Evolutionary conservation across 2,888 invertebrate species (phyloP).

Genomic region (Encarsia formosa): DNA sequence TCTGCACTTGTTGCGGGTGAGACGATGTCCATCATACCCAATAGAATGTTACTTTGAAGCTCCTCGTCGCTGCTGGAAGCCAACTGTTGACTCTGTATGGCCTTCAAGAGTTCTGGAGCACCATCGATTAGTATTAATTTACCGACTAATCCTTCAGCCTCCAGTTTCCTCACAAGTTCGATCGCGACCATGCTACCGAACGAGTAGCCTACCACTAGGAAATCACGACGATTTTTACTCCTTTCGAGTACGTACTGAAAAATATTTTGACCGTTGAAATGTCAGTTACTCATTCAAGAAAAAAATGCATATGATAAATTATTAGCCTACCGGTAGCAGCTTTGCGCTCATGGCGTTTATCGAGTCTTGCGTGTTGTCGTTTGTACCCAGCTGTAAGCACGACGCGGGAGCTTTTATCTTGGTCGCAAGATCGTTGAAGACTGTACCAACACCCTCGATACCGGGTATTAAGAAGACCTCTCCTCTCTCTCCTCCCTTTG

Average conservation of each 20-base stretch:
- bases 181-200: conserved; percentile 77
- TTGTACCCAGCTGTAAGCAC: conserved; percentile 37
- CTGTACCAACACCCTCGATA: conserved; percentile 45
- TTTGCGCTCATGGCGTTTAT: conserved; percentile 55
- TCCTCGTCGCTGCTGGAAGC: conserved; percentile 52
- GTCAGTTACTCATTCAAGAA: too few species aligned
- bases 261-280: too few species aligned
- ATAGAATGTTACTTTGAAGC: conserved; percentile 59
- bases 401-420: conserved; percentile 42
- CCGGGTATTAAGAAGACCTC: conserved; percentile 43
- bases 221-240: conserved; percentile 47
- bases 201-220: conserved; percentile 82
- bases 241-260: conserved; percentile 58
- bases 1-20: conserved; percentile 50
- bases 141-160: conserved; percentile 63
- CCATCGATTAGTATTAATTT: conserved; percentile 76
- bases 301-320: neutral
- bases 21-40: conserved; percentile 56
- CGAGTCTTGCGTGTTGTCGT: conserved; percentile 50
- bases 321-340: conserved; percentile 53
- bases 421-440: conserved; percentile 41
- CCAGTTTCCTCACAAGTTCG: conserved; percentile 71
- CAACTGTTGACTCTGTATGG: conserved; percentile 54
- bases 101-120: conserved; percentile 66
- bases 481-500: conserved; percentile 29